Base-by-base conservation (phyloP, 2,888 invertebrate species). In the Clitarchus hookeri region DNA sequence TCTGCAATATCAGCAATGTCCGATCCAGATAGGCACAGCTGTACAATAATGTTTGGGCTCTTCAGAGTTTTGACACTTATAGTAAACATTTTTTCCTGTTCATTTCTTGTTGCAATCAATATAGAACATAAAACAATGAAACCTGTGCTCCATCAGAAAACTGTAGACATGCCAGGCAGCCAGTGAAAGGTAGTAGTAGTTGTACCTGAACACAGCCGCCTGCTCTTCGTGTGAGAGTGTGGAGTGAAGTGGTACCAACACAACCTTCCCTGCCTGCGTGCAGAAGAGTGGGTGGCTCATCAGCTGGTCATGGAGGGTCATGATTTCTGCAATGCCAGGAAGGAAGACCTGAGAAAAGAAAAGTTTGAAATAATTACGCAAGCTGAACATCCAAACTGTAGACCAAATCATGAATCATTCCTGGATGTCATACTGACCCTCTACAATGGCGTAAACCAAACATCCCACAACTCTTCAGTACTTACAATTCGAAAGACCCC, bases 201-300 rank as follows among this genome's bases (percentile, higher is more conserved):
- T 79, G 90, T 91, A 92, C 93, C 91, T 92, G 90, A 95, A 95
- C 36, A 98, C 96, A 79, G 94, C 91, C 0, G 95, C 92, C 91
- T 98, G 98, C 89, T 98, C 97, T 90, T 97, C 96, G 88, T 95
- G 96, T 0, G 97, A 95, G 48, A 98, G 92, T 0, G 96, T 94
- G 0, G 97, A 98, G 91, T 98, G 98, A 9, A 98, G 92, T 0
- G 97, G 97, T n/a, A 98, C 93, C 79, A 98, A 91, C 11, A 95
- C 88, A 90, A 94, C 96, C 89, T 94, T 95, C 23, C 94, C 94
- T 25, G 92, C 92, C 89, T 94, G 93, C 3, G 93, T 93, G 87
- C 94, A 94, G 90, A 97, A 95, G 19, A 93, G 93, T 44, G 92
- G 92, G 90, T 95, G 95, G 53, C 95, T 94, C 83, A 92, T 92